Evolutionary conservation across 2,113 vertebrate species (phyloP).

Genomic region (Ammodytes dubius): DNA sequence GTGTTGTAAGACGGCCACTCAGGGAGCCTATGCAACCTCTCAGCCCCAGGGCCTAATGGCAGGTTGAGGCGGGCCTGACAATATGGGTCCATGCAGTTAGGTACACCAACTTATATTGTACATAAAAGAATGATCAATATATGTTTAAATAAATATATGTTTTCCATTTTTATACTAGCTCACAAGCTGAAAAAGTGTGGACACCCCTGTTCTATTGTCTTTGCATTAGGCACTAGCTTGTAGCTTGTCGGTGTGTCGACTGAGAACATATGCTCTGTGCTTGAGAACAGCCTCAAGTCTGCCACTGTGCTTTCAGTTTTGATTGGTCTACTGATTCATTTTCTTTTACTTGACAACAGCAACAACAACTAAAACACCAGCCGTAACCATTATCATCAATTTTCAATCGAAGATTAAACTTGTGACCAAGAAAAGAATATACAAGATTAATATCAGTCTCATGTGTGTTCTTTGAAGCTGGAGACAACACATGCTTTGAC

Average conservation of each 20-base stretch:
- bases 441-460: not conserved
- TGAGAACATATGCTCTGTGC: not conserved
- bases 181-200: too few relatives aligned
- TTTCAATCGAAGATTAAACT: not conserved
- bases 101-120: too few relatives aligned
- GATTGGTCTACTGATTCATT: not conserved
- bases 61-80: too few relatives aligned
- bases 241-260: constrained; percentile 25
- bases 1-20: too few relatives aligned
- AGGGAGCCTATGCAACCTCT: too few relatives aligned
- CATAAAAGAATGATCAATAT: too few relatives aligned
- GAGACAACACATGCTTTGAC: not conserved
- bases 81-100: too few relatives aligned
- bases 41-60: too few relatives aligned
- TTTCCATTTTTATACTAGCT: too few relatives aligned
- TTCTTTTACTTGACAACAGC: too few relatives aligned
- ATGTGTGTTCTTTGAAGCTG: not conserved
- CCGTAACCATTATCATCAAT: not conserved
- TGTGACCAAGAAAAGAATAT: too few relatives aligned
- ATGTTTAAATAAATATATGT: too few relatives aligned
- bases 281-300: not conserved
- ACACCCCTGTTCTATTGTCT: not conserved
- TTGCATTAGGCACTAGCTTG: not conserved
- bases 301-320: not conserved
- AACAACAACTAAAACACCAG: not conserved